phyloP scores from a whole-genome alignment of 2,888 invertebrate genomes.

The Idaea biselata region DNA sequence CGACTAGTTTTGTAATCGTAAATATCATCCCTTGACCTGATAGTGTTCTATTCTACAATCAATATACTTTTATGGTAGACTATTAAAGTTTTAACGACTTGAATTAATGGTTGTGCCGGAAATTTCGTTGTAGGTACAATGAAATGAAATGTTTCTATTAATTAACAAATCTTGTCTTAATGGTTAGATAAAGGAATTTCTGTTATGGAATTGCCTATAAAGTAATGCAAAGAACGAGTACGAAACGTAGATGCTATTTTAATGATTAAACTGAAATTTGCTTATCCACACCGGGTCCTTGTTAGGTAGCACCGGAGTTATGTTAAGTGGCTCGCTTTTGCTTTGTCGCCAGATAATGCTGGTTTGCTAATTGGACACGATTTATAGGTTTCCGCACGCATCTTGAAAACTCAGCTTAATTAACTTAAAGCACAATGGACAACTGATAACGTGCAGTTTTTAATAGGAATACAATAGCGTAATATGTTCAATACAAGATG shows the following conservation, averaged over 20 bases:
- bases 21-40: slow-evolving; percentile 60
- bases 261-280: slow-evolving; percentile 7
- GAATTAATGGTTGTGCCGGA: background rate
- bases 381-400: slow-evolving; percentile 53
- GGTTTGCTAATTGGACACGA: slow-evolving; percentile 71
- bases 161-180: slow-evolving; percentile 6
- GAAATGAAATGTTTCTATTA: slow-evolving; percentile 5
- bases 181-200: slow-evolving; percentile 4
- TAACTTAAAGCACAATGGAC: slow-evolving; percentile 19
- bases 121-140: background rate
- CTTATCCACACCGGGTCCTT: slow-evolving; percentile 17
- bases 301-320: slow-evolving; percentile 38
- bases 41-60: slow-evolving; percentile 26
- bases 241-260: slow-evolving; percentile 2
- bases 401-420: slow-evolving; percentile 29
- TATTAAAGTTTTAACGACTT: slow-evolving; percentile 24
- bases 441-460: background rate
- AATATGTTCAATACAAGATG: too few species aligned
- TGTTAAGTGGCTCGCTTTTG: slow-evolving; percentile 47
- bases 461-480: background rate
- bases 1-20: slow-evolving; percentile 56
- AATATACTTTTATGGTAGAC: slow-evolving; percentile 35
- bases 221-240: background rate
- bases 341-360: slow-evolving; percentile 65
- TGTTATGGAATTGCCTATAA: slow-evolving; percentile 1